Evolutionary conservation across 2,113 vertebrate species (phyloP).

Genomic region (Cavia porcellus): DNA sequence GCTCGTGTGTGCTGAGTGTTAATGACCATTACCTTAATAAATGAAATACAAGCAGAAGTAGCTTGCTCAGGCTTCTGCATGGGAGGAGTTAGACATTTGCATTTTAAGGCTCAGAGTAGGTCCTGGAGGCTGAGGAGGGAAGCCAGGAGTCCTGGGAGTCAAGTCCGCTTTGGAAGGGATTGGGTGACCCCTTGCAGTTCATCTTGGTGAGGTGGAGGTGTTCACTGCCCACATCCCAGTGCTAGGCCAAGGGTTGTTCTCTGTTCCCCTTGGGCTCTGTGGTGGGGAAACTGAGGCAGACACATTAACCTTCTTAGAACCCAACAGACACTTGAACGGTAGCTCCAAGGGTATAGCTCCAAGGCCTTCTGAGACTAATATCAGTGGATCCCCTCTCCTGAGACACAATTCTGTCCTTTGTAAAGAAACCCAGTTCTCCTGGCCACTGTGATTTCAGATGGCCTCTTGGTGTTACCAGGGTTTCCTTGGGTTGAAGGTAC

Average conservation of each 20-base stretch:
- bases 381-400: neutral
- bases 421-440: neutral
- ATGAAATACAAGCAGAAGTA: neutral
- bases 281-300: neutral
- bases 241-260: neutral
- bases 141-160: too few relatives aligned
- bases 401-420: neutral
- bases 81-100: neutral
- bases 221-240: neutral
- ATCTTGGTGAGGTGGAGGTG: neutral
- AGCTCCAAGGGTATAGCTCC: neutral
- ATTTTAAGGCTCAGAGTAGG: neutral
- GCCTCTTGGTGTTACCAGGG: neutral
- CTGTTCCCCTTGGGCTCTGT: neutral
- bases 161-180: neutral
- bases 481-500: rapidly evolving
- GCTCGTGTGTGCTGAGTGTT: neutral
- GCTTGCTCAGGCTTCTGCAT: neutral
- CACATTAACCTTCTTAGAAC: neutral
- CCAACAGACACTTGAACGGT: neutral
- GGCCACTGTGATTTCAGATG: neutral
- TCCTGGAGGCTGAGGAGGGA: neutral
- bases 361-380: neutral
- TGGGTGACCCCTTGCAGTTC: rapidly evolving
- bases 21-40: neutral